Evolutionary conservation across 64 coral and sea anemone species (phyloP), one percentile per base, ranked within the genome.

Genomic region (Acropora tenuis): DNA sequence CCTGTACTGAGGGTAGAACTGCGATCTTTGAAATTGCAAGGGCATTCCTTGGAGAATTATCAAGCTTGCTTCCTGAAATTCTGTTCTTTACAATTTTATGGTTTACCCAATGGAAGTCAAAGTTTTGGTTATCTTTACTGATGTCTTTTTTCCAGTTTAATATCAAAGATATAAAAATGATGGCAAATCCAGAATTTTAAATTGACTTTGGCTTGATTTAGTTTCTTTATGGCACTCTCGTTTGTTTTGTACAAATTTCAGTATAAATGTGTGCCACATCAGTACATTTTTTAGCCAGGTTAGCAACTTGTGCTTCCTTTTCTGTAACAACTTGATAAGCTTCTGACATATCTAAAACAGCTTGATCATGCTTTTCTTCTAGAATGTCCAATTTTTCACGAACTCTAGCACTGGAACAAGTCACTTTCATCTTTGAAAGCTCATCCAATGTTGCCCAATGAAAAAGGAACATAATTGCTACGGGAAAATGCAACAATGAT

Each of bases 301-400:
- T 63, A 44, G 65, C 5, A 86, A 48, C 41, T 17, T 48, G 83
- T 72, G 69, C 16, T 86, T 3, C 50, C 45, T 79, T 79, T 53
- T 79, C 77, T 43, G 44, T 47, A 49, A 79, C 6, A 79, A 79
- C 0, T 2, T 47, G 44, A 10, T 42, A 5, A n/a, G 59, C 57
- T 68, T 42, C 73, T 20, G 61, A 71, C 59, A 80, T 19, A 61
- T 78, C 5, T 67, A 59, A 18, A 78, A 63, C 41, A 61, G 44
- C 43, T 84, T 58, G 81, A 86, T 79, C 88, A 90, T 57, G 58
- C 45, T 90, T 48, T 49, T 90, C 76, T 48, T 77, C 88, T 45
- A 81, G 42, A 8, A 65, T 15, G 48, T 79, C 59, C 60, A 90
- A 48, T 66, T 90, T 90, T 69, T 40, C 8, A 30, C 78, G 77